Percentiles rank a stretch among this genome's conserved stretches.
Conservation (phyloP, 1,140 invertebrate genomes). For the Drosophila guanche region DNA sequence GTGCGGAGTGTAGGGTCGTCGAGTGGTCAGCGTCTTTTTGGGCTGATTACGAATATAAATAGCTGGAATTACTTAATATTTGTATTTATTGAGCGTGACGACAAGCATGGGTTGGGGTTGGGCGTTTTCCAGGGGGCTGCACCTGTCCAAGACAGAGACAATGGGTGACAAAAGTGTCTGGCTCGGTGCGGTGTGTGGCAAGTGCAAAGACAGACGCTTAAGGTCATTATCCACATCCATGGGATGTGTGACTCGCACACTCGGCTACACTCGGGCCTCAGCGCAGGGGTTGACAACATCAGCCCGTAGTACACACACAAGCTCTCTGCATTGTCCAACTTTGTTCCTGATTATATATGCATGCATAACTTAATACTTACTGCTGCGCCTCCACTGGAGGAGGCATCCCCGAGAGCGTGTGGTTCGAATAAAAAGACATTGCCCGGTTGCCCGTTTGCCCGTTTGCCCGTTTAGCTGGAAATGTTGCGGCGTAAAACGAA, state of each 20-base stretch:
- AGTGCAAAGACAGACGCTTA: conserved; percentile 31
- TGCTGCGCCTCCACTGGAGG: background rate
- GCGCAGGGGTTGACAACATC: conserved; percentile 70
- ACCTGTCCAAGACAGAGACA: conserved; percentile 44
- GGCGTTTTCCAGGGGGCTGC: conserved; percentile 5
- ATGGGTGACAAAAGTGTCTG: conserved; percentile 57
- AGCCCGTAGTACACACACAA: conserved; percentile 30
- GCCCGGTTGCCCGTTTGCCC: conserved; percentile 6
- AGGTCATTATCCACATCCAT: conserved; percentile 60
- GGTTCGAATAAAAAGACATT: conserved; percentile 62
- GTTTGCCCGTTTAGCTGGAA: conserved; percentile 70
- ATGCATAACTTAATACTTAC: conserved; percentile 70
- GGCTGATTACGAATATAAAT: conserved; percentile 40
- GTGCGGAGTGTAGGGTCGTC: too few relatives aligned
- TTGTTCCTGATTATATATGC: conserved; percentile 72
- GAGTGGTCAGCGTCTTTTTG: conserved; percentile 10
- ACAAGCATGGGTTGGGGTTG: background rate
- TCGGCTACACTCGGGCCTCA: conserved; percentile 1
- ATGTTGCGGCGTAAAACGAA: conserved; percentile 72
- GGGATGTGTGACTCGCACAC: conserved; percentile 11
- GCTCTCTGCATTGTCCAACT: conserved; percentile 8
- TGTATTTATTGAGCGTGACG: conserved; percentile 71
- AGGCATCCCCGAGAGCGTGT: conserved; percentile 40
- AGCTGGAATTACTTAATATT: conserved; percentile 65
- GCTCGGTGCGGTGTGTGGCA: conserved; percentile 11